Evolutionary conservation across 2,888 invertebrate species (phyloP), one percentile per base, ranked within the genome.

Genomic region (Ormyrus rosae): DNA sequence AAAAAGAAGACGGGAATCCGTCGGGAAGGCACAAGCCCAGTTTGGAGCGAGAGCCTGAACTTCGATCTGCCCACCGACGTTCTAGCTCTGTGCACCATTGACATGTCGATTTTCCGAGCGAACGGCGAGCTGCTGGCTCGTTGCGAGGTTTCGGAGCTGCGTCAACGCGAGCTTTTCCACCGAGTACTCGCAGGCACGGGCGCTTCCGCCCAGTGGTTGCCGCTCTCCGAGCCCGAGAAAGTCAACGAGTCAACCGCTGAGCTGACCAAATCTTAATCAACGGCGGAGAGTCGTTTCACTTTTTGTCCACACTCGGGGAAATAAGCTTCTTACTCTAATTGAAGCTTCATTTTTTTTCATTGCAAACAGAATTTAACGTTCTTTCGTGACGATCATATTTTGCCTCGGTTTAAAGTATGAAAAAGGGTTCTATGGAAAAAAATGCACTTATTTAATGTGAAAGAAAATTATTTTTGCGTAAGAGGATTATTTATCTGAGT

Each of bases 21-120:
- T 53, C 91, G 92, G 60, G 92, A 92, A 83, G 91, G 91, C 2
- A 89, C 91, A 3, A 90, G 87, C 82, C 92, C 92, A 0, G 91
- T 92, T 1, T 93, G 92, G 90, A 92, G 92, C 84, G 92, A 93
- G 83, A 92, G 92, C 7, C 85, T 93, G 63, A 92, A 91, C 45
- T 92, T 92, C 85, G 91, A 91, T 84, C 86, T 92, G 19, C 86
- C 87, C 55, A 92, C 92, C 81, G 94, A 94, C 63, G 90, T 91
- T 71, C 89, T 95, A 13, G 92, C 92, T 80, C 92, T 91, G 82
- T 92, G 93, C 75, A 88, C 91, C 45, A 87, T 94, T 10, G 94
- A 94, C 86, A 92, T 95, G 84, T 91, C 91, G 5, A 93, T 94
- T 1, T 91, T 93, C 67, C 94, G 94, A 85, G 94, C 94, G 85